phyloP scores from a whole-genome alignment of 2,113 vertebrate species.

The Nerophis lumbriciformis region DNA sequence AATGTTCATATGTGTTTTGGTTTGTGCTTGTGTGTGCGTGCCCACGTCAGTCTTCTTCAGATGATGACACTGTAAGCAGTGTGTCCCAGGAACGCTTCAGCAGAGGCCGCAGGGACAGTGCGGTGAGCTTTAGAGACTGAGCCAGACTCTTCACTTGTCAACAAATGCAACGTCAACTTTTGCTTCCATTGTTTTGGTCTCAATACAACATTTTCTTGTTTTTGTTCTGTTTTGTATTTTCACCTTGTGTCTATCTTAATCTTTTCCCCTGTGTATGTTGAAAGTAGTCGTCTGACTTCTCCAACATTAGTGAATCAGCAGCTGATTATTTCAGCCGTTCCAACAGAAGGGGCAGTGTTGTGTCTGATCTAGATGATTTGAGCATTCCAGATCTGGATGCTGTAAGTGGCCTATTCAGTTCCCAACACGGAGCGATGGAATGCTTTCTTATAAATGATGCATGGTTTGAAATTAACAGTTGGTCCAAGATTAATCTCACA shows the following conservation, averaged over 20 bases:
- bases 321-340: conserved; percentile 95
- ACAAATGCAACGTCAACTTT: background rate
- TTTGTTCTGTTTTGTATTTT: background rate
- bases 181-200: background rate
- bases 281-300: conserved; percentile 79
- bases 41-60: conserved; percentile 73
- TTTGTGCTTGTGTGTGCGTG: conserved; percentile 4
- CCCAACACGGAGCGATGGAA: background rate
- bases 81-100: conserved; percentile 72
- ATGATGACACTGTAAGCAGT: conserved; percentile 75
- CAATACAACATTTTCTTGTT: background rate
- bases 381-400: conserved; percentile 78
- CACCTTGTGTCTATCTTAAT: conserved; percentile 18
- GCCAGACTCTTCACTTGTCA: background rate
- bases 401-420: conserved; percentile 75
- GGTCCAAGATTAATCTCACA: conserved; percentile 14
- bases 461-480: conserved; percentile 29
- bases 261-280: conserved; percentile 10
- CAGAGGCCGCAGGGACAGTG: conserved; percentile 75
- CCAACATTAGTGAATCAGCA: conserved; percentile 82
- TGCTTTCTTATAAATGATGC: conserved; percentile 7
- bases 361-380: conserved; percentile 86
- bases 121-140: conserved; percentile 73
- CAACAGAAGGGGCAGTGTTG: conserved; percentile 85
- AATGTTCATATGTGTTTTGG: conserved; percentile 15